Evolutionary conservation across 1,140 invertebrate species (phyloP).

Genomic region (Calycopis cecrops): DNA sequence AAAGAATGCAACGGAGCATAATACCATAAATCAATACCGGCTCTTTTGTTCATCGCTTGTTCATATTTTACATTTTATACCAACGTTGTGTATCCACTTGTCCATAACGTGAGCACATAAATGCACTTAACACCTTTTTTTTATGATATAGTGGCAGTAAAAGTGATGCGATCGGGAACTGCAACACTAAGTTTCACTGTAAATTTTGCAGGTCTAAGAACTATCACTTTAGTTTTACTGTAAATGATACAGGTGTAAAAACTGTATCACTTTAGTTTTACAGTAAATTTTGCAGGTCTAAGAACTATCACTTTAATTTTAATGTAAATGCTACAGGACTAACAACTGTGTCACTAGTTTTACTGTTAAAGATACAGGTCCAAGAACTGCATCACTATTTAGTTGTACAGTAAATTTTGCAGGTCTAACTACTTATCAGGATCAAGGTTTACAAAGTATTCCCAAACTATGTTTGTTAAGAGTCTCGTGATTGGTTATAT

Average conservation of each 20-base stretch:
- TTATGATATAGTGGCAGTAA: too few relatives aligned
- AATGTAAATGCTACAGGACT: too few relatives aligned
- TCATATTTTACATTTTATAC: too few relatives aligned
- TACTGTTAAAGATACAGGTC: background rate
- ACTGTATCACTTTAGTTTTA: conserved; percentile 68
- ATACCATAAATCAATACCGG: too few relatives aligned
- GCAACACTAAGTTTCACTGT: conserved; percentile 70
- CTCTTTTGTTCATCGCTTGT: too few relatives aligned
- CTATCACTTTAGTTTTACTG: too few relatives aligned
- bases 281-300: conserved; percentile 75
- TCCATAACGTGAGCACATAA: too few relatives aligned
- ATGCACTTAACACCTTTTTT: too few relatives aligned
- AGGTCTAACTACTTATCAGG: conserved; percentile 73
- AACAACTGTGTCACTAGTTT: too few relatives aligned
- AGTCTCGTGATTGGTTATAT: conserved; percentile 49
- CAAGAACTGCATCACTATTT: conserved; percentile 66
- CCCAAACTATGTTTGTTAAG: conserved; percentile 48
- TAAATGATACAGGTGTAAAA: conserved; percentile 20
- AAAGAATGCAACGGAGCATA: too few relatives aligned
- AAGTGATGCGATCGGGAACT: conserved; percentile 39
- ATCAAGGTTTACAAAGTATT: conserved; percentile 70
- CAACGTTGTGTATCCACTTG: too few relatives aligned
- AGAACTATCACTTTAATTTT: conserved; percentile 13
- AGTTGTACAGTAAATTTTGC: conserved; percentile 74
- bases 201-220: conserved; percentile 72